Base-by-base conservation (phyloP, 2,797 vertebrate species). In the Darevskia nairensis region DNA sequence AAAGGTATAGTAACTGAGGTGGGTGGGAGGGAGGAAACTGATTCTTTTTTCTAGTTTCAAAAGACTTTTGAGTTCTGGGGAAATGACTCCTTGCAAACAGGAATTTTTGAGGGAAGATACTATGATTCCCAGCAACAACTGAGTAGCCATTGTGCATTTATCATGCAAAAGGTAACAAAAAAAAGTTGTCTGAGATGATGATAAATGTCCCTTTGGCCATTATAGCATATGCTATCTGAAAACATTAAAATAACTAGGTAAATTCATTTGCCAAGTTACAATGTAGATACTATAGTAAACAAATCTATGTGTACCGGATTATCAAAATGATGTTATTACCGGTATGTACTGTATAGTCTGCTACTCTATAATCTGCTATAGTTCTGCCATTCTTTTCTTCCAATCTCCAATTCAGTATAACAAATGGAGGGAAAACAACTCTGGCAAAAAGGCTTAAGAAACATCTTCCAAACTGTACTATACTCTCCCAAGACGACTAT, bases 341-440 rank as follows among this genome's bases (percentile, higher is more conserved):
- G 35, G 35, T 35, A 2, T 75, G 32, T 84, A 17, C 11, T 77
- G 86, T 75, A 87, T 78, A 17, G 1, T 87, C 17, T 32, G 27
- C 25, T 91, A 27, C 50, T n/a, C 79, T 93, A 11, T 50, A 50
- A 50, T 13, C 50, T 50, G 50, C 50, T 50, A 35, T 2, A 32
- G 32, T 74, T 74, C 72, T 74, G 72, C 6, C 5, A 3, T 39
- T 39, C 90, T 91, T 89, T 35, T 77, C 5, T 72, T 81, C 10
- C 84, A n/a, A 92, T 92, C 92, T 92, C 44, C 91, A 83, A 86
- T 77, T 82, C 92, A 99, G 98, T 19, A 96, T 98, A 93, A 99
- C 98, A 89, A 99, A 99, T 91, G 98, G 98, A 29, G 98, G 98
- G 4, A 99, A 99, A 95, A 98, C 98, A 29, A 99, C 98, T 0